phyloP scores from a whole-genome alignment of 53 echinoderm and acorn worm genomes.

The Mesocentrotus franciscanus region DNA sequence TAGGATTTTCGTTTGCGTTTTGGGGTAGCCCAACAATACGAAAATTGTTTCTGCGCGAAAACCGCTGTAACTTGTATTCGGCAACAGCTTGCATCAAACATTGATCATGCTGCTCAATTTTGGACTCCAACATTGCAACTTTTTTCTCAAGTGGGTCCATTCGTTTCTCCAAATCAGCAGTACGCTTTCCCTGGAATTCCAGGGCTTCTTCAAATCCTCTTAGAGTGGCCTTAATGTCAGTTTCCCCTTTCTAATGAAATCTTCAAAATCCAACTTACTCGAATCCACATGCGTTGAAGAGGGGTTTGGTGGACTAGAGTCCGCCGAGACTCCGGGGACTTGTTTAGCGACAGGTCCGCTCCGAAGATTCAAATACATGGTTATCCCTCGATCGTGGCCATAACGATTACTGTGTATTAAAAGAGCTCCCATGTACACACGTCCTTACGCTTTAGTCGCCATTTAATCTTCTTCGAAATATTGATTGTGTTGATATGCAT shows the following conservation, averaged over 20 bases:
- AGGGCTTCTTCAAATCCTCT: background rate
- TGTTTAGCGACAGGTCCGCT: background rate
- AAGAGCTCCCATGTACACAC: background rate
- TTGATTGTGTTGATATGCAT: too few species aligned
- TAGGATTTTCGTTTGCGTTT: background rate
- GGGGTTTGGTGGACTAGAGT: background rate
- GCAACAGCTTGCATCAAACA: background rate
- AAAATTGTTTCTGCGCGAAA: background rate
- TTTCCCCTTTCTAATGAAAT: background rate
- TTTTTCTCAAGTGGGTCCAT: background rate
- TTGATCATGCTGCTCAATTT: background rate
- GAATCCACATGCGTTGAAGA: background rate
- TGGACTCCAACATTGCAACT: background rate
- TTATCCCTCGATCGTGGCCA: background rate
- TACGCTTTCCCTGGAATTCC: background rate
- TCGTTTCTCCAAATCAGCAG: background rate
- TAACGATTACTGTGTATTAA: background rate
- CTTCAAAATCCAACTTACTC: background rate
- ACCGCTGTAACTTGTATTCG: background rate
- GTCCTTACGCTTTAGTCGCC: background rate
- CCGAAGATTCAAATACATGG: background rate
- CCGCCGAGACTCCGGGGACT: background rate
- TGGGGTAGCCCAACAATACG: background rate
- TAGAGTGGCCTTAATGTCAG: background rate
- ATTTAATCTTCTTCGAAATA: too few species aligned